A percentile compares a stretch with the other conserved stretches of the same genome.
These are phyloP conservation scores for Eledona agricola DNA, from an alignment of 2,888 invertebrate species.

Conservation along the genomic window DNA sequence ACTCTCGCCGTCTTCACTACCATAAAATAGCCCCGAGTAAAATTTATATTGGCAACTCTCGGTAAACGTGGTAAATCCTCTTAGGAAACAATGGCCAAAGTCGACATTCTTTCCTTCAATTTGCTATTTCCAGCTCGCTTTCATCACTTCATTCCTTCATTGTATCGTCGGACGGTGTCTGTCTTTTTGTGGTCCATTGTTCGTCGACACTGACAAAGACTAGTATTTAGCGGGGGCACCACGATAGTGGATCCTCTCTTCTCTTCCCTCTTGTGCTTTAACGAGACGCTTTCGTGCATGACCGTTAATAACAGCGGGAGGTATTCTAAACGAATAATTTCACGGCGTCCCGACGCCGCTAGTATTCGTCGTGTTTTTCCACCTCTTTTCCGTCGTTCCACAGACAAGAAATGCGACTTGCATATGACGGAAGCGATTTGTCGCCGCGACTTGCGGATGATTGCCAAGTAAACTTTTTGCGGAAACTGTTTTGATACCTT, in stretches of 20 bases:
- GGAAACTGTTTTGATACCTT: conserved; percentile 42
- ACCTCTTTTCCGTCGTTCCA: not conserved
- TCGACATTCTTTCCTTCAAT: conserved; percentile 45
- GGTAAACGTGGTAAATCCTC: conserved; percentile 40
- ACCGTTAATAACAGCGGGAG: no score
- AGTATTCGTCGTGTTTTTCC: conserved; percentile 35
- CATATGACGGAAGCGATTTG: conserved; percentile 46
- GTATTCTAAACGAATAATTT: no score
- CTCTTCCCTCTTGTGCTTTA: no score
- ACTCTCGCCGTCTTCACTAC: conserved; percentile 4
- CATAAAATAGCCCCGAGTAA: conserved; percentile 14
- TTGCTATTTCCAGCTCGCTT: conserved; percentile 48
- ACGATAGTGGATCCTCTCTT: conserved; percentile 40
- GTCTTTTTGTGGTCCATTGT: conserved; percentile 41
- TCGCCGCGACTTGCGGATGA: conserved; percentile 44
- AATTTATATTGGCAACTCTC: conserved; percentile 14
- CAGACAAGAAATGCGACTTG: conserved; percentile 31
- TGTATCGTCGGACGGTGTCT: conserved; percentile 38
- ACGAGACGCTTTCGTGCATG: no score
- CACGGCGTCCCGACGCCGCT: conserved; percentile 39
- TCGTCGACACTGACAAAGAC: conserved; percentile 43
- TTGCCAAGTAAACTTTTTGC: conserved; percentile 44
- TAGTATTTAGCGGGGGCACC: conserved; percentile 39
- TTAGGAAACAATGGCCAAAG: conserved; percentile 43
- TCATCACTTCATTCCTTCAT: conserved; percentile 46